Conservation (phyloP, 2,888 invertebrate genomes). For the Chromoteleia sp. region DNA sequence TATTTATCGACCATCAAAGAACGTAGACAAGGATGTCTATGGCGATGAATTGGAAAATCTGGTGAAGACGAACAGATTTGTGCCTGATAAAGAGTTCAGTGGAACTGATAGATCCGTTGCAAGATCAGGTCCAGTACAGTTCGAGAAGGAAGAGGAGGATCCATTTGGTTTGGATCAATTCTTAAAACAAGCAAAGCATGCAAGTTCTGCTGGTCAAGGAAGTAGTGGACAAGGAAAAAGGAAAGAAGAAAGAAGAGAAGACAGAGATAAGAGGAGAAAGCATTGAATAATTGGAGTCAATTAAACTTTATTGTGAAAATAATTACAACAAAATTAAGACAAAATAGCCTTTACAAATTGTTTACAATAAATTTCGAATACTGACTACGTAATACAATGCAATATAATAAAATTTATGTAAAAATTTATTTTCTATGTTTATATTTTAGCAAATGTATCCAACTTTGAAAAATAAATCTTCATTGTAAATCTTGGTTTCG, state of each 20-base stretch:
- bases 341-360: too few relatives aligned
- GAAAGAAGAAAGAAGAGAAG: constrained; percentile 85
- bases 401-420: too few relatives aligned
- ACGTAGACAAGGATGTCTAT: constrained; percentile 95
- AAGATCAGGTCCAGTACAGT: constrained; percentile 98
- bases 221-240: constrained; percentile 86
- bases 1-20: constrained; percentile 94
- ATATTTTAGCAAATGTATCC: too few relatives aligned
- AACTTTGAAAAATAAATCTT: too few relatives aligned
- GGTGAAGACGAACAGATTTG: constrained; percentile 96
- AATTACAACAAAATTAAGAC: too few relatives aligned
- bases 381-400: too few relatives aligned
- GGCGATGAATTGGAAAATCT: constrained; percentile 95
- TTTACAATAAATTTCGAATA: too few relatives aligned
- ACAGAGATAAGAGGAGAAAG: constrained; percentile 79
- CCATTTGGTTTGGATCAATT: constrained; percentile 99
- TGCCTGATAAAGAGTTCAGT: constrained; percentile 98
- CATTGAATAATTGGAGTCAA: constrained; percentile 76
- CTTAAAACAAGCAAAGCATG: constrained; percentile 98
- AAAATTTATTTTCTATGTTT: too few relatives aligned
- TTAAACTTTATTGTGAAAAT: too few relatives aligned
- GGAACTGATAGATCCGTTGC: constrained; percentile 92
- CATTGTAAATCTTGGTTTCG: too few relatives aligned
- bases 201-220: constrained; percentile 85
- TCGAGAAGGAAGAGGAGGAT: constrained; percentile 94